These are phyloP conservation scores for Montipora sp. DNA, from an alignment of 64 coral and sea anemone species.

Conservation along the genomic window DNA sequence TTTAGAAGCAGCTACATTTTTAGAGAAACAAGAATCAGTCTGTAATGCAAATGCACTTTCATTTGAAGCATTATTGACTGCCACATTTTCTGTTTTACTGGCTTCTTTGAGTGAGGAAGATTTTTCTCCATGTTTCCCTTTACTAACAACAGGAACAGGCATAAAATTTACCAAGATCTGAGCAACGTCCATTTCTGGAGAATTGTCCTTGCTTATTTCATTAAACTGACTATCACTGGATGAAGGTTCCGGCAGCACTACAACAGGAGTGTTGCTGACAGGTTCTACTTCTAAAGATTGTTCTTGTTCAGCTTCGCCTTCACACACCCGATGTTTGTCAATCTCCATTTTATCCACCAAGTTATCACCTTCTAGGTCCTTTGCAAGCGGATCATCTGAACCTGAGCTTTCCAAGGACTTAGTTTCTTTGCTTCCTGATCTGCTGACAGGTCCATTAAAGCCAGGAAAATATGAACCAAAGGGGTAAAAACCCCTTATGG, in stretches of 20 bases:
- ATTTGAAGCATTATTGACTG: background rate
- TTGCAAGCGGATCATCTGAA: background rate
- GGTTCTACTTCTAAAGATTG: background rate
- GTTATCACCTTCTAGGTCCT: background rate
- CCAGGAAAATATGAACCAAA: constrained; percentile 32
- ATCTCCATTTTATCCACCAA: background rate
- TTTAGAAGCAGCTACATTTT: background rate
- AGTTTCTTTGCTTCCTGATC: background rate
- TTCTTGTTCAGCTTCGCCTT: background rate
- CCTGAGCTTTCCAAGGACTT: background rate
- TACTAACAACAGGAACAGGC: constrained; percentile 66
- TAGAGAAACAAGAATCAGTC: background rate
- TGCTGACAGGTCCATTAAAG: background rate
- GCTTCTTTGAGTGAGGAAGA: background rate
- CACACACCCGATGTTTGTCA: background rate
- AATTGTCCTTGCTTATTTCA: constrained; percentile 20
- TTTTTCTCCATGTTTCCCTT: constrained; percentile 7
- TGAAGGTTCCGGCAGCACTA: background rate
- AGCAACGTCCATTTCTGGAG: constrained; percentile 85
- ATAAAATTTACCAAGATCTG: constrained; percentile 83
- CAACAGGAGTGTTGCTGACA: background rate
- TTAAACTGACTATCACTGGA: background rate
- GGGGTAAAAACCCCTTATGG: constrained; percentile 4
- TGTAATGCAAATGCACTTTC: background rate
- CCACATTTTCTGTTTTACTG: background rate